Evolutionary conservation across 2,113 vertebrate species (phyloP).

Genomic region (Catharus fuscescens): DNA sequence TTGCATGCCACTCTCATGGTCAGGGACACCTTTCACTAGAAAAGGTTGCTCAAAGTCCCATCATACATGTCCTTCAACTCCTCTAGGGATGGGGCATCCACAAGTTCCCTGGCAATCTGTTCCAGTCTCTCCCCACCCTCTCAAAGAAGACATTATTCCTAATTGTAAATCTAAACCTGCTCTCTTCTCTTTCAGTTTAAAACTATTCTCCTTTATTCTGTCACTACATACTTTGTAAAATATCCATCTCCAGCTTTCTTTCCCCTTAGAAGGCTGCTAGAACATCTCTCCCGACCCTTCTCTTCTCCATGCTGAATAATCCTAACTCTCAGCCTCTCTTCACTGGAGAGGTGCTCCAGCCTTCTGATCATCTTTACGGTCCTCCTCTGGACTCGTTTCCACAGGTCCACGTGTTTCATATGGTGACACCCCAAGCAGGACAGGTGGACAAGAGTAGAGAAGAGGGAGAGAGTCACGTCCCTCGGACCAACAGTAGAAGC

Average conservation of each 20-base stretch:
- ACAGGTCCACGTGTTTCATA: not conserved
- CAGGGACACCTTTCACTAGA: not conserved
- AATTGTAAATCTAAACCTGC: not conserved
- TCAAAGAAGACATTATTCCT: fast-evolving
- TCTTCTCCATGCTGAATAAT: not conserved
- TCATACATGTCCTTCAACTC: no score
- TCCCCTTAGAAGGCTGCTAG: not conserved
- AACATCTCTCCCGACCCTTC: not conserved
- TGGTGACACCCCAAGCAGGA: not conserved
- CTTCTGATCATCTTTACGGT: not conserved
- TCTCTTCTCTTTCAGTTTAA: not conserved
- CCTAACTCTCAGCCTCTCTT: not conserved
- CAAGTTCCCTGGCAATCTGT: not conserved
- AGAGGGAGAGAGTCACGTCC: not conserved
- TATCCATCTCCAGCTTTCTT: not conserved
- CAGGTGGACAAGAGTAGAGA: not conserved
- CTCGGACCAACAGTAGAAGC: not conserved
- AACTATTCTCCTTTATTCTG: not conserved
- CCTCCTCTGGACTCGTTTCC: not conserved
- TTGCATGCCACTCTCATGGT: not conserved
- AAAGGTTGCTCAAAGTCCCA: not conserved
- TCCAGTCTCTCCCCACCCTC: not conserved
- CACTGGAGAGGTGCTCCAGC: not conserved
- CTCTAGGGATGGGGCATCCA: not conserved
- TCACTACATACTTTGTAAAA: not conserved